Evolutionary conservation across 2,113 vertebrate genomes (phyloP).

Genomic region (Pavo muticus): DNA sequence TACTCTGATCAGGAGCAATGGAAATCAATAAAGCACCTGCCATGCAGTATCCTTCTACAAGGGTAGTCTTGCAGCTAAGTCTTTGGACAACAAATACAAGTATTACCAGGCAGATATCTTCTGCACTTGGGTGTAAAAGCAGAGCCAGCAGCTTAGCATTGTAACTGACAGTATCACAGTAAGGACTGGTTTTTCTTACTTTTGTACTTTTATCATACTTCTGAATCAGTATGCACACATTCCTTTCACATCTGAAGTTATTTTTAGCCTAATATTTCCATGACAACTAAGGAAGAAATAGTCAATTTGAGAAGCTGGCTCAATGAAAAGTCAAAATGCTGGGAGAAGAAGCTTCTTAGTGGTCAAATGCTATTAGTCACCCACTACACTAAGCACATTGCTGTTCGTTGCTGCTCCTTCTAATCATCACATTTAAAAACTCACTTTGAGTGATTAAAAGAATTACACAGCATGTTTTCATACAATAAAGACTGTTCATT

Average conservation of each 20-base stretch:
- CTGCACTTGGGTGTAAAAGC: not conserved
- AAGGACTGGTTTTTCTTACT: not conserved
- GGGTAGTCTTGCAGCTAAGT: not conserved
- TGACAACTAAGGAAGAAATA: slow-evolving; percentile 39
- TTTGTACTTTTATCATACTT: not conserved
- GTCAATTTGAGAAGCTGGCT: slow-evolving; percentile 32
- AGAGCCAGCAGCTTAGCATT: not conserved
- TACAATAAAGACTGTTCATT: not conserved
- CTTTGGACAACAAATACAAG: not conserved
- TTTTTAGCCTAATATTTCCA: slow-evolving; percentile 61
- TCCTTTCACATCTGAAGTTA: slow-evolving; percentile 19
- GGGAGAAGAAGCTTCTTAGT: not conserved
- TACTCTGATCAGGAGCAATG: not conserved
- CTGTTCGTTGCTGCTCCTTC: not conserved
- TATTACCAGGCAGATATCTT: not conserved
- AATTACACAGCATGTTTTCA: not conserved
- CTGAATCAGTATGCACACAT: not conserved
- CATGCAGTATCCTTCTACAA: not conserved
- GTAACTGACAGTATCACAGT: not conserved
- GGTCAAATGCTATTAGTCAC: not conserved
- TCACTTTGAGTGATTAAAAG: not conserved
- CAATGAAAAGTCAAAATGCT: slow-evolving; percentile 12
- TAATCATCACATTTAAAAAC: slow-evolving; percentile 19
- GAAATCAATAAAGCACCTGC: not conserved
- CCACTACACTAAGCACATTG: not conserved